Conservation (phyloP, 2,888 invertebrate genomes). For the Kryphioiulus occultus region DNA sequence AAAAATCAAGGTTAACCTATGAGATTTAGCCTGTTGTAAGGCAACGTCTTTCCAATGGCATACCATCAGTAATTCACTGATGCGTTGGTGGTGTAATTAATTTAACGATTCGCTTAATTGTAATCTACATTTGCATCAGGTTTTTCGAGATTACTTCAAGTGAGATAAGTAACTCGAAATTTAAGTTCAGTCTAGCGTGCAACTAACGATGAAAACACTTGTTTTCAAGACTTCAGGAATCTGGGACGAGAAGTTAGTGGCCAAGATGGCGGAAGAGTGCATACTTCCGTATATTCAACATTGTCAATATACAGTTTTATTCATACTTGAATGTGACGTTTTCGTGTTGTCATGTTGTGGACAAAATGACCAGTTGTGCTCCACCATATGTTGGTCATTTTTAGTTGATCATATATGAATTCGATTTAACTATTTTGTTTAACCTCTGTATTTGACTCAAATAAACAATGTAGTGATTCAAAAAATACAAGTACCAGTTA, state of each 20-base stretch:
- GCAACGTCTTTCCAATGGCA: slow-evolving; percentile 3
- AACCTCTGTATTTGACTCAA: no score
- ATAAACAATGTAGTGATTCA: no score
- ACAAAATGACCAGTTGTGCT: no score
- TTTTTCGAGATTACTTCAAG: background rate
- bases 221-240: background rate
- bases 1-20: background rate
- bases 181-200: background rate
- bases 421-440: no score
- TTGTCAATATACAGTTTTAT: no score
- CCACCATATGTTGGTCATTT: no score
- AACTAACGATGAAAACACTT: background rate
- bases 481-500: no score
- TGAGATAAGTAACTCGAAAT: background rate
- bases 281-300: no score
- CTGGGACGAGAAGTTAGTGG: background rate
- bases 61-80: slow-evolving; percentile 20
- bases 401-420: no score
- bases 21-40: background rate
- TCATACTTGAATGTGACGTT: no score
- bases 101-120: background rate
- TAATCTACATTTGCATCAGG: background rate
- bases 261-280: background rate
- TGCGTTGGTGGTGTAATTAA: background rate
- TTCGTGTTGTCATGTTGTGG: no score